Evolutionary conservation across 2,113 vertebrate genomes (phyloP), one percentile per base, ranked within the genome.

Genomic region (human (Homo sapiens)): DNA sequence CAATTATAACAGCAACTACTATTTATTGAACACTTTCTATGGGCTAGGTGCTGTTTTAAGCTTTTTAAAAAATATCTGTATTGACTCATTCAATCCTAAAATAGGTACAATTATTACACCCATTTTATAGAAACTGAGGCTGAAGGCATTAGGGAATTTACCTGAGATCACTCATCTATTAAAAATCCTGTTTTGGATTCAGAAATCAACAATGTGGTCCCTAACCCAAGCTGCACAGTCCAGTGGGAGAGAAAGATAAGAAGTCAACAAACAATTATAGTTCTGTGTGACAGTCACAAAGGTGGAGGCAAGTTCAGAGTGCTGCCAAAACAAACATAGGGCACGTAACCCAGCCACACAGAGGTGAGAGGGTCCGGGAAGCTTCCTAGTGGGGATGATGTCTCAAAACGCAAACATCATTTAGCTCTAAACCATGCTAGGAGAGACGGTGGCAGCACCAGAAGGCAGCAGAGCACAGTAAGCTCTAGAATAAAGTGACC

Each of bases 191-290:
- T 55, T 97, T 81, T 91, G 23, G 90, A 84, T 78, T 92, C 35
- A 85, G 87, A 93, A 92, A 83, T 78, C 89, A 92, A 70, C 55
- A 93, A 40, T 35, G 89, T 22, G 43, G 38, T 92, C 61, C n/a
- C 27, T 89, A 70, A 82, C 7, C 17, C 59, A 93, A 82, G 43
- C 0, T 68, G 52, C 55, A 89, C 9, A 85, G 84, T 43, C 13
- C 59, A 66, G 18, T 38, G 45, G 82, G 55, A 86, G 73, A 93
- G 40, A 55, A 96, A 87, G 59, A 64, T 72, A 83, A 94, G 52
- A 52, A 76, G 38, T 35, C 48, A 86, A 94, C 25, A 55, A 93
- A 94, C 48, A 75, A 61, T 32, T 48, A 25, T 0, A 89, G 81
- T 81, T 83, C 43, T 89, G 9, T 25, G 3, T 38, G 48, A 82